These are phyloP conservation scores for Syrphus vitripennis DNA, from an alignment of 2,888 invertebrate species.

Conservation along the genomic window DNA sequence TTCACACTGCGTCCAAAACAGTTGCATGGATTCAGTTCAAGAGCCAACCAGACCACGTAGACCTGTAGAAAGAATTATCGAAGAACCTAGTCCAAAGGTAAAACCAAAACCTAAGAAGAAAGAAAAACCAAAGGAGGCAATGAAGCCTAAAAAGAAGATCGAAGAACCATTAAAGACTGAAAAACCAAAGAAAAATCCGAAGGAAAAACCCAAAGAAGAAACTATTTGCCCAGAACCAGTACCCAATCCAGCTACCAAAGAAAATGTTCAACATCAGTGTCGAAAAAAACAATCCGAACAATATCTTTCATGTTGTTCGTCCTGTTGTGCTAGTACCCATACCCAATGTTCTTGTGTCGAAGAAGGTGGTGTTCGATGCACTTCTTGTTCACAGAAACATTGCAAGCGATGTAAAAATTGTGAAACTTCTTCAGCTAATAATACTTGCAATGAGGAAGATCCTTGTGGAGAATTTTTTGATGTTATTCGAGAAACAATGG, in stretches of 20 bases:
- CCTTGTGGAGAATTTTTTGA: slow-evolving; percentile 77
- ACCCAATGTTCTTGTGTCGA: neutral
- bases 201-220: neutral
- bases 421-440: neutral
- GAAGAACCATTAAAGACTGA: neutral
- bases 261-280: neutral
- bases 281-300: neutral
- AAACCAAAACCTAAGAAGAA: neutral
- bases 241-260: neutral
- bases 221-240: neutral
- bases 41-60: neutral
- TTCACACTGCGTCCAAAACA: neutral
- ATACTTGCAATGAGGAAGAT: slow-evolving; percentile 70
- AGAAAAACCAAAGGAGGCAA: neutral
- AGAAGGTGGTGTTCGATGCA: neutral
- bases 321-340: neutral
- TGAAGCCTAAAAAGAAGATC: neutral
- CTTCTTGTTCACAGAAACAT: neutral
- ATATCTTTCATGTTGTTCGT: neutral
- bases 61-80: neutral
- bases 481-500: slow-evolving; percentile 76
- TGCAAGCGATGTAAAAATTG: neutral
- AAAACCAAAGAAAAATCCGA: neutral
- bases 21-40: neutral
- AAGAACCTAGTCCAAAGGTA: neutral